Evolutionary conservation across 2,797 vertebrate genomes (phyloP), one percentile per base, ranked within the genome.

Genomic region (Macrochelys suwanniensis): DNA sequence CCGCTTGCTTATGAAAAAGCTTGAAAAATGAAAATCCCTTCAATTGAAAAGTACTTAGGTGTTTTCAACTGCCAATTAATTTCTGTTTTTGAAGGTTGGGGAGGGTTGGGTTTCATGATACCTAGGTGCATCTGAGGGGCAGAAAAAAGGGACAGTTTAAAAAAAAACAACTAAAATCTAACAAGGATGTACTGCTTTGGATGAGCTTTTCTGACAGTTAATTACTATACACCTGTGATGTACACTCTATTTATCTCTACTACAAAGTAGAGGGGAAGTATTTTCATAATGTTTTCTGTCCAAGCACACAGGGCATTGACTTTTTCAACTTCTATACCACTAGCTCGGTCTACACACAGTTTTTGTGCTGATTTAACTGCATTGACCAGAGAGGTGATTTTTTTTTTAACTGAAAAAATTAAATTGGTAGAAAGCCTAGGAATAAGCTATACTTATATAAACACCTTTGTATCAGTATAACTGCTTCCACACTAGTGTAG

Each of bases 31-130:
- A 47, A 45, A 97, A 96, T 94, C 85, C 93, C 84, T 97, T 94
- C 95, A 92, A 13, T 93, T 91, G 94, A 95, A 97, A 96, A 97
- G 95, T 97, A 92, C 94, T 94, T 92, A 96, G 94, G 94, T 95
- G 87, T 97, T 97, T 97, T 95, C 96, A 92, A 96, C 93, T 76
- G 96, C 90, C 96, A 47, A 31, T 7, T 12, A 28, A 76, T 76
- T 76, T 47, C 45, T 47, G 26, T 7, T 76, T 76, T 76, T 71
- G 12, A 76, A 95, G 96, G 95, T 96, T 93, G 94, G 96, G 94
- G 95, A 94, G 89, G 90, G 7, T 94, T 93, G 79, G 56, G 95
- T 96, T 95, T 59, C 96, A 94, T 97, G 90, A 86, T 95, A 94
- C 93, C 95, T 95, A 92, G 96, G 95, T 97, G 93, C 90, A 93